These are phyloP conservation scores for Amazona guildingii DNA, from an alignment of 2,113 vertebrate species.

Conservation along the genomic window DNA sequence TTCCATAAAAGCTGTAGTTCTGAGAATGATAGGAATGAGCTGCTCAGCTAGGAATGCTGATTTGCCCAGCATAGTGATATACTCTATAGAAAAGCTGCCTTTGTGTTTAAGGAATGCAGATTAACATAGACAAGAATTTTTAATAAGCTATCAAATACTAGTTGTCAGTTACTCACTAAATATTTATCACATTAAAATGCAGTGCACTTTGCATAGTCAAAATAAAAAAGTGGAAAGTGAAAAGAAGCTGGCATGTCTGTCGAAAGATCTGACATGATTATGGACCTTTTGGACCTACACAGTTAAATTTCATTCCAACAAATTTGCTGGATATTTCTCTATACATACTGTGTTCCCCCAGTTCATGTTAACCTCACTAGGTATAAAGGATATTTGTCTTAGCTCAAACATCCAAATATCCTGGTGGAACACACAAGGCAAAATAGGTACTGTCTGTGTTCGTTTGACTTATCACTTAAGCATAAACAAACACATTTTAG, in stretches of 20 bases:
- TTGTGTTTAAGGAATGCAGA: neutral
- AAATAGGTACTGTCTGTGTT: neutral
- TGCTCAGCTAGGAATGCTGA: neutral
- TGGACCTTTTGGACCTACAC: neutral
- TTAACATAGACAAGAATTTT: neutral
- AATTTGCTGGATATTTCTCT: neutral
- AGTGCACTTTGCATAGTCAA: neutral
- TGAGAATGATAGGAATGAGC: neutral
- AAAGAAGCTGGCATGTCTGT: neutral
- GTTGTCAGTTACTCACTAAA: neutral
- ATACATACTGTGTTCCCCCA: neutral
- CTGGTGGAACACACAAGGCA: neutral
- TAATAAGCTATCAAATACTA: neutral
- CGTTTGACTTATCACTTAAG: neutral
- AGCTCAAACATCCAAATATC: accelerated
- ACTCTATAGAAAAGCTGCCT: neutral
- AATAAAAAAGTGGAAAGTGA: neutral
- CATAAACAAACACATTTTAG: neutral
- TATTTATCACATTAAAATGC: neutral
- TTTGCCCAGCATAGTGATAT: neutral
- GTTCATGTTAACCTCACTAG: neutral
- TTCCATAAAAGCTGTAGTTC: neutral
- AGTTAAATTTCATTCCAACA: neutral
- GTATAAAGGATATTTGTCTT: neutral
- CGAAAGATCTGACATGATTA: neutral